Evolutionary conservation across 23 tunicate genomes (phyloP), one percentile per base, ranked within the genome.

Genomic region (Trididemnum nubilum): DNA sequence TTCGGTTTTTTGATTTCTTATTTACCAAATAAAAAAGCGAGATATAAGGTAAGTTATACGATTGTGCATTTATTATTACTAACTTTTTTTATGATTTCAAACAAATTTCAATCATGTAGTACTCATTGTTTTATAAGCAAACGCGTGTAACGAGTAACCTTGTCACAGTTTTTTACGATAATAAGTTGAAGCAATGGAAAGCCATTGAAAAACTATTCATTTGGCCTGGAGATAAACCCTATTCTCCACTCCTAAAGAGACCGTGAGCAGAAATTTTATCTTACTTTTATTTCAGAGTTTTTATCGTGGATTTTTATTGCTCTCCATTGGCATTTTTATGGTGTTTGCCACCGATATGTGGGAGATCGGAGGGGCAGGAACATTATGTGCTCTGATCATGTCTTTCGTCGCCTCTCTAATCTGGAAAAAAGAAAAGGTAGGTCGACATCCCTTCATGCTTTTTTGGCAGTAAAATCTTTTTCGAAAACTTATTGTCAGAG

Each of bases 301-400:
- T 54, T 81, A 75, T 29, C 97, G 97, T 1, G 97, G 90, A 52
- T 65, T 85, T 30, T 36, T 91, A 49, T 82, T 91, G 21, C 84
- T 91, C 22, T 15, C 32, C 24, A 85, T 78, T 39, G 97, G 97
- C 3, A 81, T 85, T 24, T 50, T 91, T 27, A 79, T 79, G 39
- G 97, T 91, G 32, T 91, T 91, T 70, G 90, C 85, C 23, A 75
- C 97, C 28, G 90, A 67, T 19, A 7, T 67, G 25, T 91, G 97
- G 97, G 87, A 82, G 49, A 91, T 91, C 57, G 84, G 80, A n/a
- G 97, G 97, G 0, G 79, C 97, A 25, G 97, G 97, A 2, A 72
- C 97, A 5, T 65, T 91, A 9, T 85, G 97, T 36, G 97, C 97
- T 12, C 51, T 91, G 24, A 58, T 91, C 67, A 91, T 74, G 90